Evolutionary conservation across 1,140 invertebrate genomes (phyloP).

Genomic region (Anthonomus grandis): DNA sequence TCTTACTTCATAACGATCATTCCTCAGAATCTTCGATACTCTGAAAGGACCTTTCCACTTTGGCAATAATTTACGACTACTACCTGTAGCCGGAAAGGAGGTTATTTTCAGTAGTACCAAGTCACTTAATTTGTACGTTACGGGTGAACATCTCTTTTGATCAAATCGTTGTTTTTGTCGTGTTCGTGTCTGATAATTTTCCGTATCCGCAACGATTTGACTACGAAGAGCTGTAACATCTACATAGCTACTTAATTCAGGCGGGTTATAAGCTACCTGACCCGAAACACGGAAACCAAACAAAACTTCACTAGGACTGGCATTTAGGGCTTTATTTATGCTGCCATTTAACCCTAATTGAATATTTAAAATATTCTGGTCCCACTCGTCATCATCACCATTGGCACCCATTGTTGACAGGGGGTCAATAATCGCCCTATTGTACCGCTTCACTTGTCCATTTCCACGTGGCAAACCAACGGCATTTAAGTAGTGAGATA

Average conservation of each 20-base stretch:
- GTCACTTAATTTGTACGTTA: constrained; percentile 6
- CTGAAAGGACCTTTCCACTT: constrained; percentile 38
- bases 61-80: constrained; percentile 33
- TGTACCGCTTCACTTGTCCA: constrained; percentile 36
- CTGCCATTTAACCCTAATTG: constrained; percentile 23
- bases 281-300: constrained; percentile 11
- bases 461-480: constrained; percentile 37
- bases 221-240: constrained; percentile 5
- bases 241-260: not conserved
- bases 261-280: not conserved
- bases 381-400: constrained; percentile 9
- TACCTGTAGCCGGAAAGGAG: constrained; percentile 5
- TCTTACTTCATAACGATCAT: constrained; percentile 40
- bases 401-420: constrained; percentile 26
- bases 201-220: constrained; percentile 5
- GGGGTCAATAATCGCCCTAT: constrained; percentile 25
- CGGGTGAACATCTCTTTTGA: too few species aligned
- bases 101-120: constrained; percentile 12
- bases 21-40: constrained; percentile 33
- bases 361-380: constrained; percentile 20
- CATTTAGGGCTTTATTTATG: constrained; percentile 4
- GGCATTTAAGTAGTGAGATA: constrained; percentile 29
- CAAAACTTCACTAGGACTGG: constrained; percentile 14
- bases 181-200: too few species aligned
- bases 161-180: constrained; percentile 21